Conservation (phyloP, 2,797 vertebrate genomes). For the Hoplostethus atlanticus region DNA sequence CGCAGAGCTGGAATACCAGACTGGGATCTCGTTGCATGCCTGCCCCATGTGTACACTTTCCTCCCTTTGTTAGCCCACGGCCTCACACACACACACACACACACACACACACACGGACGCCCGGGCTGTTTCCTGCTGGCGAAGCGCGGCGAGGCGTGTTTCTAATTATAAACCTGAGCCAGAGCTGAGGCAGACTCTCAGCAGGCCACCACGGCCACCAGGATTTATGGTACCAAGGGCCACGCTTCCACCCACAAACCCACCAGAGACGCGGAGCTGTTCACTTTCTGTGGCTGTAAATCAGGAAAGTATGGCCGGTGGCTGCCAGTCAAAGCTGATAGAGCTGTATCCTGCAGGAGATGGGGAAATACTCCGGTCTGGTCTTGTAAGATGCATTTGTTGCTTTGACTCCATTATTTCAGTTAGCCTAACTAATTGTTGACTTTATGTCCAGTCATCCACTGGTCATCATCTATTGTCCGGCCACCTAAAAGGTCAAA, state of each 20-base stretch:
- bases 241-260: slow-evolving; percentile 46
- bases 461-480: background rate
- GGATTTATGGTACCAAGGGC: slow-evolving; percentile 74
- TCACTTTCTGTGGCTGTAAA: slow-evolving; percentile 57
- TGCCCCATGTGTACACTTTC: slow-evolving; percentile 79
- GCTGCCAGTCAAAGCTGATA: slow-evolving; percentile 38
- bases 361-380: too few relatives aligned
- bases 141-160: slow-evolving; percentile 73
- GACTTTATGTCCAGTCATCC: slow-evolving; percentile 11
- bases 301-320: slow-evolving; percentile 49
- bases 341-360: slow-evolving; percentile 12
- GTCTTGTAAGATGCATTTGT: slow-evolving; percentile 2
- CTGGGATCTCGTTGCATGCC: slow-evolving; percentile 73
- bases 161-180: slow-evolving; percentile 82
- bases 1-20: slow-evolving; percentile 54
- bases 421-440: background rate
- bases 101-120: slow-evolving; percentile 57
- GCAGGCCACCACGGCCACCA: slow-evolving; percentile 60
- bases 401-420: background rate
- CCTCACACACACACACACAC: slow-evolving; percentile 18
- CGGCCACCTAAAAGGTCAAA: background rate
- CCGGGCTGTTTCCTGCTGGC: slow-evolving; percentile 74
- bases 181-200: slow-evolving; percentile 65
- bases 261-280: slow-evolving; percentile 44
- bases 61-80: slow-evolving; percentile 82